A percentile compares a stretch with the other conserved stretches of the same genome.
phyloP scores from a whole-genome alignment of 2,888 invertebrate genomes.

The Xanthia togata region DNA sequence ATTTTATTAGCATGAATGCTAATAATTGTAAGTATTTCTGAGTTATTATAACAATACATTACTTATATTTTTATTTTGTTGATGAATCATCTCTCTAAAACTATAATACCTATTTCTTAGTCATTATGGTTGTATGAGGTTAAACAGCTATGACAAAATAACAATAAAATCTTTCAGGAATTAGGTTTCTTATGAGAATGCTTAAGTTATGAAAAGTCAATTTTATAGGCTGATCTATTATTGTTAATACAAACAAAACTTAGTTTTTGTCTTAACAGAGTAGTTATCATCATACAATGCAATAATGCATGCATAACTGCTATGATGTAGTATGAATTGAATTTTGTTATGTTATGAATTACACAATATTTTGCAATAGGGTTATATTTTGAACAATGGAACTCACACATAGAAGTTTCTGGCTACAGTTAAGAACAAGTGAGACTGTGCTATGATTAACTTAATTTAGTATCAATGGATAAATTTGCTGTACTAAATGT shows the following conservation, averaged over 20 bases:
- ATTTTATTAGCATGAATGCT: slow-evolving; percentile 94
- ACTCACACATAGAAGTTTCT: not conserved
- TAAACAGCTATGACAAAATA: not conserved
- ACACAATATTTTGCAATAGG: slow-evolving; percentile 48
- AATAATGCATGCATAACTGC: not conserved
- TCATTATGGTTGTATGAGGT: not conserved
- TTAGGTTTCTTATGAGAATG: not conserved
- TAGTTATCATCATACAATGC: not conserved
- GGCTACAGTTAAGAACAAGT: not conserved
- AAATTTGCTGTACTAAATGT: not conserved
- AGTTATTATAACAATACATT: not conserved
- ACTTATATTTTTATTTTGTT: not conserved
- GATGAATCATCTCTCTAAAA: not conserved
- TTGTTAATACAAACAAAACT: no score
- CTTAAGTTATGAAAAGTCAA: not conserved
- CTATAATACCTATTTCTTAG: not conserved
- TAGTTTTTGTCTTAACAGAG: not conserved
- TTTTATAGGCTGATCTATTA: not conserved
- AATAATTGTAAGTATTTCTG: slow-evolving; percentile 92
- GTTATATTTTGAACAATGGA: not conserved
- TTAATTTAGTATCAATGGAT: not conserved
- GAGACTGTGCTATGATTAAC: not conserved
- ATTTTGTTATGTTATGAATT: slow-evolving; percentile 21
- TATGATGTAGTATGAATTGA: not conserved
- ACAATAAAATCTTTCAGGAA: not conserved